Percentiles rank a stretch among this genome's conserved stretches.
Evolutionary conservation across 1,140 invertebrate species (phyloP).

Genomic region (Anastrepha ludens): DNA sequence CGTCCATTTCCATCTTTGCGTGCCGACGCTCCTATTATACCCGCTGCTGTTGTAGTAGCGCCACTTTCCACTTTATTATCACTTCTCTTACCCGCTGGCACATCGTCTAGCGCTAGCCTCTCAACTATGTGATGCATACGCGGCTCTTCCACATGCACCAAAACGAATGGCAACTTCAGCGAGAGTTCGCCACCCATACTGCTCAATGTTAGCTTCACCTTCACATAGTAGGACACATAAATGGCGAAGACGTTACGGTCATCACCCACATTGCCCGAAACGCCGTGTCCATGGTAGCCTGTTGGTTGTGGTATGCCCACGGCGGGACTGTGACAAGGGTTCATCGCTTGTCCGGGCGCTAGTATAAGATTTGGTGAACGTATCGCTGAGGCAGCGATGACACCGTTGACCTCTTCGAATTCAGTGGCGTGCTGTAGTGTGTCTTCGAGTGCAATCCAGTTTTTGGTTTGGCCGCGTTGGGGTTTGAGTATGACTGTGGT

Average conservation of each 20-base stretch:
- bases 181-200: constrained; percentile 87
- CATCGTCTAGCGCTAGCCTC: constrained; percentile 65
- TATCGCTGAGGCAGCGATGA: constrained; percentile 70
- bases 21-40: background rate
- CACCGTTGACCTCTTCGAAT: constrained; percentile 71
- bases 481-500: constrained; percentile 82
- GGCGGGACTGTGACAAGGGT: constrained; percentile 62
- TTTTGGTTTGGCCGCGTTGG: constrained; percentile 77
- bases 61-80: constrained; percentile 53
- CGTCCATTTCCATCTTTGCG: constrained; percentile 37
- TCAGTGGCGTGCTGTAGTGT: constrained; percentile 70
- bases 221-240: constrained; percentile 92
- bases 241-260: constrained; percentile 91
- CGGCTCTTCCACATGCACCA: constrained; percentile 74
- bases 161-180: constrained; percentile 86
- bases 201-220: constrained; percentile 86
- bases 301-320: constrained; percentile 57
- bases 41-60: background rate
- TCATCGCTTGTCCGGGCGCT: constrained; percentile 61
- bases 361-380: constrained; percentile 66
- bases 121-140: constrained; percentile 61
- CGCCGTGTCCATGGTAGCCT: background rate
- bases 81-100: constrained; percentile 61
- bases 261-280: constrained; percentile 74
- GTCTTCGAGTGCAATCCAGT: constrained; percentile 73